phyloP scores from a whole-genome alignment of 1,140 invertebrate species.

The Dolichoris vasculosae region DNA sequence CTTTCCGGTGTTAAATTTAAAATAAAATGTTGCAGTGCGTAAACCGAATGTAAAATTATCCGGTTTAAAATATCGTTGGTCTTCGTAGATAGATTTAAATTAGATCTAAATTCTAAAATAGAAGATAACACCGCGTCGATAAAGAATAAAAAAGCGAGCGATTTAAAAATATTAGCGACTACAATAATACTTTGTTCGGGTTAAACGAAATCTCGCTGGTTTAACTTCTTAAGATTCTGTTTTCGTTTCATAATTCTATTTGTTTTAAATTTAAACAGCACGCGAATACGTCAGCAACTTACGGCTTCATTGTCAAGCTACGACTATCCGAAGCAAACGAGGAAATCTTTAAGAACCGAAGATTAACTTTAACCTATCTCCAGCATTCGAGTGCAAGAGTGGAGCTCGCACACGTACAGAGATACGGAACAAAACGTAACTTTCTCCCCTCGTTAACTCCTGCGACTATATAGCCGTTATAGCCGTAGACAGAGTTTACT shows the following conservation, averaged over 20 bases:
- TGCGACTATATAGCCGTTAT: background rate
- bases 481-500: background rate
- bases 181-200: no score
- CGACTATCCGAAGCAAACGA: background rate
- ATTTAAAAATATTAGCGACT: no score
- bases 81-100: background rate
- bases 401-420: background rate
- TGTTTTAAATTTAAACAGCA: background rate
- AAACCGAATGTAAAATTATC: background rate
- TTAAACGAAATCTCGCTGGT: no score
- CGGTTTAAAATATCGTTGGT: background rate
- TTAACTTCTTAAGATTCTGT: no score
- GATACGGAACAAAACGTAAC: constrained; percentile 41
- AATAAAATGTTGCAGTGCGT: background rate
- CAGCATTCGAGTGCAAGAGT: background rate
- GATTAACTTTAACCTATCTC: constrained; percentile 2
- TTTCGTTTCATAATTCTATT: background rate
- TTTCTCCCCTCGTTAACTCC: constrained; percentile 51
- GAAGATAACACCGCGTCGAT: no score
- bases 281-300: background rate
- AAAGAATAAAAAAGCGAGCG: no score
- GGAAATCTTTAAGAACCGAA: background rate
- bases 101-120: no score
- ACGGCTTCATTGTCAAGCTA: background rate
- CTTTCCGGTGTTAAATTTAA: background rate